A percentile compares a stretch with the other conserved stretches of the same genome.
Evolutionary conservation across 2,888 invertebrate species (phyloP).

Genomic region (Dorcus hopei): DNA sequence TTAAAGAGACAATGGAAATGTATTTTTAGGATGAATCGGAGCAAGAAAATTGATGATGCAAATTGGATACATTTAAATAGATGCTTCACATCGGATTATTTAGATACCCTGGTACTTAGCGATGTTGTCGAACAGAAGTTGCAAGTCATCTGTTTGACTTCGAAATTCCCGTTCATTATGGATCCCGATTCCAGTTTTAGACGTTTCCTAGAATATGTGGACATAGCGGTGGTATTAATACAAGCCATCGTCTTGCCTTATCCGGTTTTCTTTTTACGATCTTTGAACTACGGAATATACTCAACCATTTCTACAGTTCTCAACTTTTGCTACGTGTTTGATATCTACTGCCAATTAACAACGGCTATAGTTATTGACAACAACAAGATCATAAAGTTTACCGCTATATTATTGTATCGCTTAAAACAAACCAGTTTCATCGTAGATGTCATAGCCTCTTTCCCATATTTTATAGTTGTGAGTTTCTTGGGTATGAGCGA

Average conservation of each 20-base stretch:
- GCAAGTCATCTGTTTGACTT: slow-evolving; percentile 45
- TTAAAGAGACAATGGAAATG: slow-evolving; percentile 13
- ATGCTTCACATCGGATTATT: slow-evolving; percentile 17
- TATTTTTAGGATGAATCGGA: background rate
- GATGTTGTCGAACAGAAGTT: slow-evolving; percentile 30
- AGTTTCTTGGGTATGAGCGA: background rate
- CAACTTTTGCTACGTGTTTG: slow-evolving; percentile 11
- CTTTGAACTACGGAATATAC: background rate
- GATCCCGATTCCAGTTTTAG: slow-evolving; percentile 51
- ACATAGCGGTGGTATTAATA: slow-evolving; percentile 12
- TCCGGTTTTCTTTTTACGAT: slow-evolving; percentile 11
- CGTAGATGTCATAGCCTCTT: slow-evolving; percentile 8
- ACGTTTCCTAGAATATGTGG: slow-evolving; percentile 14
- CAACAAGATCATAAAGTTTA: slow-evolving; percentile 1
- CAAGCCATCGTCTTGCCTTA: slow-evolving; percentile 11
- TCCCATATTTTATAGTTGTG: slow-evolving; percentile 1
- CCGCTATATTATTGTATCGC: slow-evolving; percentile 7
- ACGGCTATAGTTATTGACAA: slow-evolving; percentile 8
- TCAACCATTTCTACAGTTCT: background rate
- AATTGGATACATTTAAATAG: slow-evolving; percentile 13
- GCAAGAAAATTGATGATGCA: background rate
- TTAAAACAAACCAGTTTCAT: slow-evolving; percentile 13
- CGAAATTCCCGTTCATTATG: slow-evolving; percentile 53
- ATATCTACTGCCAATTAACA: slow-evolving; percentile 16
- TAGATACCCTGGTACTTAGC: slow-evolving; percentile 29